A percentile compares a stretch with the other conserved stretches of the same genome.
Evolutionary conservation across 2,888 invertebrate species (phyloP).

Genomic region (Metellina segmentata): DNA sequence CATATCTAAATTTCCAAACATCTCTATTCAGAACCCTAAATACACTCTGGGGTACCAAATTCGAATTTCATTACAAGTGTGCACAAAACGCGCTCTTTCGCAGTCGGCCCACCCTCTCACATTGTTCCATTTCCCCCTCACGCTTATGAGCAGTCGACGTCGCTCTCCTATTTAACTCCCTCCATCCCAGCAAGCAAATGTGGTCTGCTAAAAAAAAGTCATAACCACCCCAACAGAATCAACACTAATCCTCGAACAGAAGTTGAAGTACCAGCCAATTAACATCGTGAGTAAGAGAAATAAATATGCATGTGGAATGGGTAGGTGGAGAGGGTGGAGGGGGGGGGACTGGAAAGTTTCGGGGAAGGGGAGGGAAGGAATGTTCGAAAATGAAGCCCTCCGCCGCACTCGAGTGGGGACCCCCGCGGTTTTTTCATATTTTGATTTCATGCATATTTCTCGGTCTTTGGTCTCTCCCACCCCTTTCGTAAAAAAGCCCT

Average conservation of each 20-base stretch:
- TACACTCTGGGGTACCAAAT: too few species aligned
- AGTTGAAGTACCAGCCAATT: slow-evolving; percentile 34
- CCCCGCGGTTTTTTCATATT: slow-evolving; percentile 29
- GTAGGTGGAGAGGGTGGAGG: neutral
- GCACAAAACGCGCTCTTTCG: too few species aligned
- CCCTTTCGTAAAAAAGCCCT: slow-evolving; percentile 16
- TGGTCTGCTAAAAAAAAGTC: slow-evolving; percentile 15
- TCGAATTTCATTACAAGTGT: too few species aligned
- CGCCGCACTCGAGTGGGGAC: neutral
- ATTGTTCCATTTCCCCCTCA: neutral
- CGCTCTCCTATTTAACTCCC: slow-evolving; percentile 25
- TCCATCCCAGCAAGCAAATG: neutral
- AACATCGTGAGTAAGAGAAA: slow-evolving; percentile 23
- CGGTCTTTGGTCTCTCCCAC: neutral
- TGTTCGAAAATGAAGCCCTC: slow-evolving; percentile 21
- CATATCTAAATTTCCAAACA: too few species aligned
- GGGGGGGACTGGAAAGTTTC: neutral
- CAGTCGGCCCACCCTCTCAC: neutral
- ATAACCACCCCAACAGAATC: neutral
- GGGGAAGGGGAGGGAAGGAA: neutral
- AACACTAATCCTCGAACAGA: slow-evolving; percentile 18
- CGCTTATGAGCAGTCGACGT: slow-evolving; percentile 28
- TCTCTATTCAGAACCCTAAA: too few species aligned
- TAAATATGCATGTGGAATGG: slow-evolving; percentile 1
- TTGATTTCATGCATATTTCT: slow-evolving; percentile 46